Conservation (phyloP, 53 echinoderm and acorn worm genomes). For the Luidia sarsii region DNA sequence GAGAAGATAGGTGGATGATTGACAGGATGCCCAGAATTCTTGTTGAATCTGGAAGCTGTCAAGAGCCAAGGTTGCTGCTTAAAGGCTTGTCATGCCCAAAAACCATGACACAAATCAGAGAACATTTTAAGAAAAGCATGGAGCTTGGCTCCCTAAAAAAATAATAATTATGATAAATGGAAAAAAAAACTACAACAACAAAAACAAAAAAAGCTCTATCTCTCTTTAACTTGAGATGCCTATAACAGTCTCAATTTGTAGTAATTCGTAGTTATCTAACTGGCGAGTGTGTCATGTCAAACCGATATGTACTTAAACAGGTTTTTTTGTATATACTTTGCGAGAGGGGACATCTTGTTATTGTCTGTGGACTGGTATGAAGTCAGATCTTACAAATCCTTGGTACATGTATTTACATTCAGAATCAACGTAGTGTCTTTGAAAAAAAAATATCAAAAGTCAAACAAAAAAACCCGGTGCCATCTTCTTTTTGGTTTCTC, state of each 20-base stretch:
- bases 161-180: no score
- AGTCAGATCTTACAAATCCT: constrained; percentile 7
- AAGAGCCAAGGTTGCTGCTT: constrained; percentile 12
- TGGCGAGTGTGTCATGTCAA: constrained; percentile 20
- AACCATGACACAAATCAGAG: constrained; percentile 24
- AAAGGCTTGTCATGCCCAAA: constrained; percentile 7
- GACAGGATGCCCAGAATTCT: no score
- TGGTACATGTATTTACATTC: constrained; percentile 32
- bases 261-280: constrained; percentile 48
- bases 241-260: constrained; percentile 42
- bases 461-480: no score
- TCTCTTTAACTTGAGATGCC: constrained; percentile 38
- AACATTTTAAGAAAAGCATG: constrained; percentile 19
- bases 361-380: constrained; percentile 19
- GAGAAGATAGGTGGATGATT: no score
- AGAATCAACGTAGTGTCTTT: constrained; percentile 52
- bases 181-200: not conserved
- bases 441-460: constrained; percentile 12
- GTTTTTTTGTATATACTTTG: constrained; percentile 56
- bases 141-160: constrained; percentile 55
- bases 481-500: constrained; percentile 43
- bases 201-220: not conserved
- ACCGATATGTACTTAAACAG: constrained; percentile 52
- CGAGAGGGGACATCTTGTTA: constrained; percentile 15
- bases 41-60: no score